Conservation (phyloP, 2,113 vertebrate genomes). For the Aphyosemion australe region DNA sequence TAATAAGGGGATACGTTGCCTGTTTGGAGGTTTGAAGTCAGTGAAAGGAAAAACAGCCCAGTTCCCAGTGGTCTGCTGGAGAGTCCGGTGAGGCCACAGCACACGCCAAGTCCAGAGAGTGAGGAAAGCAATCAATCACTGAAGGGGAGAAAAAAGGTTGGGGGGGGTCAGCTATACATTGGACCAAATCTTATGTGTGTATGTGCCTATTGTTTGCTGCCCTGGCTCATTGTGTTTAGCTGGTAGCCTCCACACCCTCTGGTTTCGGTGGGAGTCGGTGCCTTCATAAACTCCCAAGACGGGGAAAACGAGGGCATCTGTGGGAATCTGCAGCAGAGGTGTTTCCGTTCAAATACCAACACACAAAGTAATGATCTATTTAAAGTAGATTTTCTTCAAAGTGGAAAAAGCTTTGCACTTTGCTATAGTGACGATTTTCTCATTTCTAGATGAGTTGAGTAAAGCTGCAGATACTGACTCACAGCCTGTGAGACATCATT, state of each 20-base stretch:
- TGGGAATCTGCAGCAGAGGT: conserved; percentile 48
- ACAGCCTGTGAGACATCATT: neutral
- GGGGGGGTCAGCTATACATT: neutral
- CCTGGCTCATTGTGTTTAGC: conserved; percentile 60
- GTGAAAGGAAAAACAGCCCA: conserved; percentile 52
- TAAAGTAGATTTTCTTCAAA: neutral
- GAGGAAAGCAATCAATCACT: conserved; percentile 74
- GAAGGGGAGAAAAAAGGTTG: conserved; percentile 20
- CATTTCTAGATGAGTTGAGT: neutral
- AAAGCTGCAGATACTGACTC: neutral
- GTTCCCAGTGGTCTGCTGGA: conserved; percentile 60
- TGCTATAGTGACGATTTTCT: no score
- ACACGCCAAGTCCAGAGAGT: conserved; percentile 58
- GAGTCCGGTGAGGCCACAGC: conserved; percentile 58
- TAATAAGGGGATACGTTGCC: conserved; percentile 36
- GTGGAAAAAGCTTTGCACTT: no score
- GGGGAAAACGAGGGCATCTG: conserved; percentile 17
- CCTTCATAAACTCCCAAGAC: conserved; percentile 49
- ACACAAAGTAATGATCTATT: conserved; percentile 29
- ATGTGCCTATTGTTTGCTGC: conserved; percentile 68
- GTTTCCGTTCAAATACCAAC: conserved; percentile 41
- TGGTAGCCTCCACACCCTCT: conserved; percentile 59
- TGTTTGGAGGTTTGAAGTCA: conserved; percentile 43
- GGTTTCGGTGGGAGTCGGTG: conserved; percentile 56
- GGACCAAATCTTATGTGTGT: conserved; percentile 62